Conservation (phyloP, 2,113 vertebrate genomes). For the Empidonax alnorum region DNA sequence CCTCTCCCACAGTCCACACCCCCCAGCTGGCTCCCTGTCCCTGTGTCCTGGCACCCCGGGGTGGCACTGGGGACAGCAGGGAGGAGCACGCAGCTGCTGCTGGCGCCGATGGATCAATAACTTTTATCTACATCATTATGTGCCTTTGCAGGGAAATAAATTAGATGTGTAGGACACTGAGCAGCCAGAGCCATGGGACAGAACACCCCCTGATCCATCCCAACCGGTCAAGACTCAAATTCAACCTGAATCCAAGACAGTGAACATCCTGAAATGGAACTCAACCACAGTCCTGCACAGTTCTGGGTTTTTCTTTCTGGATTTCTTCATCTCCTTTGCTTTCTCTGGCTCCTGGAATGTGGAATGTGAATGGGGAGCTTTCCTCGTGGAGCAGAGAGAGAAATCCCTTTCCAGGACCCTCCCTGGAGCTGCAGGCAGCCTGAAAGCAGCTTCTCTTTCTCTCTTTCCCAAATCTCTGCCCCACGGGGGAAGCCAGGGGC, state of each 20-base stretch:
- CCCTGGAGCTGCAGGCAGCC: neutral
- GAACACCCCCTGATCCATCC: neutral
- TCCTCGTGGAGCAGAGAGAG: neutral
- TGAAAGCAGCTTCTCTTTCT: neutral
- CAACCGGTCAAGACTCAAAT: rapidly evolving
- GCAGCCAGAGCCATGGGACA: neutral
- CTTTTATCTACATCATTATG: neutral
- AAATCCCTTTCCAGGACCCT: neutral
- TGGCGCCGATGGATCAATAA: neutral
- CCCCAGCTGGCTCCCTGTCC: rapidly evolving
- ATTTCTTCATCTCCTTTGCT: neutral
- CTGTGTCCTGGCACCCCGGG: neutral
- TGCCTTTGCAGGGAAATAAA: neutral
- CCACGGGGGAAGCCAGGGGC: neutral
- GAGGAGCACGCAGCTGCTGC: rapidly evolving
- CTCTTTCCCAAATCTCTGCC: neutral
- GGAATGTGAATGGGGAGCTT: neutral
- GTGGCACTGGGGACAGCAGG: neutral
- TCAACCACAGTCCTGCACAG: rapidly evolving
- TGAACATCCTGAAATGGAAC: neutral
- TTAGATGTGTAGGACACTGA: rapidly evolving
- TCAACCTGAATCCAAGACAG: rapidly evolving
- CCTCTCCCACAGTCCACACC: rapidly evolving
- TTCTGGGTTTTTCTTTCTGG: neutral
- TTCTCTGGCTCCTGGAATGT: neutral